Conservation (phyloP, 2,888 invertebrate species). For the Scaptomyza polygonia region DNA sequence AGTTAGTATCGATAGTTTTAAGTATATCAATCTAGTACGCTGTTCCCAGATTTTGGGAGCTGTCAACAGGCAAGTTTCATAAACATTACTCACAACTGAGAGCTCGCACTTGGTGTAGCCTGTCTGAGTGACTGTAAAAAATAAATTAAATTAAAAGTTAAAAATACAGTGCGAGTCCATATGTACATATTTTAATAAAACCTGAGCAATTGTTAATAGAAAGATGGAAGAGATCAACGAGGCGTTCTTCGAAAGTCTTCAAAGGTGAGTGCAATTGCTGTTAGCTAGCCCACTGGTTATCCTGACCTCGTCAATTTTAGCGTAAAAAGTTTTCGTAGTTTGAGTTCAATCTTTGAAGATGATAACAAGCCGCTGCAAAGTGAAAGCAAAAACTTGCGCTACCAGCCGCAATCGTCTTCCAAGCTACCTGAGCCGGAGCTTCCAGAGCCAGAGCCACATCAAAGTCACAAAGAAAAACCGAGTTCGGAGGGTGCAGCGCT, state of each 20-base stretch:
- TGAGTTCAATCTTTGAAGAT: constrained; percentile 52
- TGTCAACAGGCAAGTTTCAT: background rate
- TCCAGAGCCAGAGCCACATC: no score
- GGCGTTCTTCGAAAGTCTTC: constrained; percentile 23
- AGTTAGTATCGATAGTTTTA: background rate
- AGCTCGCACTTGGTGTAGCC: no score
- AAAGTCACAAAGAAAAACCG: background rate
- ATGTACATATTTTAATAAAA: background rate
- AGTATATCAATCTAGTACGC: background rate
- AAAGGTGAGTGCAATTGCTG: constrained; percentile 27
- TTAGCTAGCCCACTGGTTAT: background rate
- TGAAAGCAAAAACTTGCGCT: constrained; percentile 47
- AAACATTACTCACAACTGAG: background rate
- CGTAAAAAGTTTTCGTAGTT: constrained; percentile 27
- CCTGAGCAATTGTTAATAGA: background rate
- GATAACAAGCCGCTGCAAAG: constrained; percentile 42
- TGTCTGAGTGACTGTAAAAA: background rate
- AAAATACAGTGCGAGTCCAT: no score
- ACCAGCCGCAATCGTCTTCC: constrained; percentile 32
- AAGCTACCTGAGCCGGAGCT: constrained; percentile 1
- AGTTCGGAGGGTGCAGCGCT: no score
- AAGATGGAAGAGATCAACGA: constrained; percentile 19
- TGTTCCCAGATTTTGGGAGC: background rate
- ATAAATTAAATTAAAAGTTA: no score
- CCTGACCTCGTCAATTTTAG: background rate